Evolutionary conservation across 2,888 invertebrate genomes (phyloP).

Genomic region (Aphidius colemani): DNA sequence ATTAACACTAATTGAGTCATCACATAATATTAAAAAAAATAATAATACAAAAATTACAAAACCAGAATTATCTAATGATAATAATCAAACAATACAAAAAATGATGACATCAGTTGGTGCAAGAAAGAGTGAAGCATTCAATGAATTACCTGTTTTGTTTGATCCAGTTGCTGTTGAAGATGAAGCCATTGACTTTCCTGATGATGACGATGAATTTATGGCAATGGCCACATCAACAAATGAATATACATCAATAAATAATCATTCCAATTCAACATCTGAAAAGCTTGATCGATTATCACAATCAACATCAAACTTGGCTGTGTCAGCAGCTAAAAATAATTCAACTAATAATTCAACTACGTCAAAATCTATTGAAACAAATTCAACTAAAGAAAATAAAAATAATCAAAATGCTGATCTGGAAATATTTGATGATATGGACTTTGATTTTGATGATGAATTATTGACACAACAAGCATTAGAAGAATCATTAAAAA

Average conservation of each 20-base stretch:
- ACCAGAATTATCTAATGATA: neutral
- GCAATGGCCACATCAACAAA: too few species aligned
- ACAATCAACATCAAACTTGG: too few species aligned
- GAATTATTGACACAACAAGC: neutral
- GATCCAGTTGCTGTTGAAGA: constrained; percentile 7
- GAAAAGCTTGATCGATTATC: constrained; percentile 13
- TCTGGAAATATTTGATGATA: neutral
- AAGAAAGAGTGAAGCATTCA: constrained; percentile 1
- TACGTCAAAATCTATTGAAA: too few species aligned
- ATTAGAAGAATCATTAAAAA: neutral
- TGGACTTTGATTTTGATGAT: constrained; percentile 2
- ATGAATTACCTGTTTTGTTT: constrained; percentile 14
- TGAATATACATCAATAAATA: too few species aligned
- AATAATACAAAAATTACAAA: neutral
- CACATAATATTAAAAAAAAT: neutral
- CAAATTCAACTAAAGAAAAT: too few species aligned
- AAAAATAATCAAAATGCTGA: neutral
- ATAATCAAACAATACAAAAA: constrained; percentile 1
- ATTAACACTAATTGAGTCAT: constrained; percentile 36
- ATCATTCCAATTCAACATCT: too few species aligned
- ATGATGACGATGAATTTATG: constrained; percentile 24
- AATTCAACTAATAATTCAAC: too few species aligned
- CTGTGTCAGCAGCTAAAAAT: too few species aligned
- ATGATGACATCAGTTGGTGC: neutral
- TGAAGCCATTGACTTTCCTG: constrained; percentile 30